phyloP scores from a whole-genome alignment of 2,888 invertebrate genomes.

The Troglohyphantes excavatus region DNA sequence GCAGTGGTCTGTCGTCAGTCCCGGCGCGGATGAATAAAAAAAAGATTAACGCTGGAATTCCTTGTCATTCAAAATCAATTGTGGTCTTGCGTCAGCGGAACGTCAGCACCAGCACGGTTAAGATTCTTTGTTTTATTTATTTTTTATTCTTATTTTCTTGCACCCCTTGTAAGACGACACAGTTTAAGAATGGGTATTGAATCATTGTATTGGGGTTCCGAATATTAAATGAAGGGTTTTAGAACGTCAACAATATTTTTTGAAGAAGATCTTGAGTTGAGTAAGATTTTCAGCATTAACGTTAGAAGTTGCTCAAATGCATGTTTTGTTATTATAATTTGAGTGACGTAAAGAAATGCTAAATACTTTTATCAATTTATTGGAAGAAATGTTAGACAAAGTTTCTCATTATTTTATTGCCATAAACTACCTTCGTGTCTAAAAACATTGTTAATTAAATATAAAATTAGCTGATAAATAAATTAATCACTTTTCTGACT shows the following conservation, averaged over 20 bases:
- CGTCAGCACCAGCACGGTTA: slow-evolving; percentile 22
- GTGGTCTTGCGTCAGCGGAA: slow-evolving; percentile 51
- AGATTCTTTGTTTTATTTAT: slow-evolving; percentile 43
- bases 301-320: too few relatives aligned
- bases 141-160: slow-evolving; percentile 13
- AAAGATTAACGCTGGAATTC: slow-evolving; percentile 62
- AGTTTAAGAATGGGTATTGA: slow-evolving; percentile 57
- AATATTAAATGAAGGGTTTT: neutral
- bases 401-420: too few relatives aligned
- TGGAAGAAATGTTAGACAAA: too few relatives aligned
- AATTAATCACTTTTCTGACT: too few relatives aligned
- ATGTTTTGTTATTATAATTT: too few relatives aligned
- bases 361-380: too few relatives aligned
- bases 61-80: slow-evolving; percentile 78
- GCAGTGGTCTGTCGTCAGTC: slow-evolving; percentile 66
- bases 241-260: neutral
- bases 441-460: too few relatives aligned
- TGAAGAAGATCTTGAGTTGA: neutral
- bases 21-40: slow-evolving; percentile 29
- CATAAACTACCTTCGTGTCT: too few relatives aligned
- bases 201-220: slow-evolving; percentile 25
- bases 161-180: slow-evolving; percentile 33
- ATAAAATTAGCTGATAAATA: too few relatives aligned
- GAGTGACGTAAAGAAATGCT: too few relatives aligned
- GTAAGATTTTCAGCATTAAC: neutral